Evolutionary conservation across 2,113 vertebrate species (phyloP), one percentile per base, ranked within the genome.

Genomic region (Stegostoma tigrinum): DNA sequence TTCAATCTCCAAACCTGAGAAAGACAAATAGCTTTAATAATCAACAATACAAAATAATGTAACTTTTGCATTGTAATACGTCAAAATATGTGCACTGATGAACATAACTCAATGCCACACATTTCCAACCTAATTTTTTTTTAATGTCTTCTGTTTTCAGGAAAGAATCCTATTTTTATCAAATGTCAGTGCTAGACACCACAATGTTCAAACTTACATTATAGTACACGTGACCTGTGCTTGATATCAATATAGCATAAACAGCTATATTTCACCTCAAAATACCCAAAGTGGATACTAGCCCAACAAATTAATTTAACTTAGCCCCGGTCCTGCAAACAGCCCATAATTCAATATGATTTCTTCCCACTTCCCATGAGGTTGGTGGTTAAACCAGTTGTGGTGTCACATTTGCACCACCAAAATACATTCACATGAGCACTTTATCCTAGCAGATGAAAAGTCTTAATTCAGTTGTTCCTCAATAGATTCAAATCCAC

Each of bases 1-100:
- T 96, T 98, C 98, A 97, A 99, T 98, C 89, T 98, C 98, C 96
- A 99, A 96, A 96, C 98, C 99, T 99, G 97, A 0, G 96, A 80
- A 96, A 52, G 68, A 96, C 97, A 97, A 30, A 97, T 21, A 97
- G 96, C 78, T 64, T 30, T 34, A 12, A 30, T 68, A 70, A 94
- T 45, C 48, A 21, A 68, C n/a, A 45, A 24, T 42, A 24, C n/a
- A 70, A 72, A 72, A 95, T 95, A 70, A 3, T 95, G 30, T 23
- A 2, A 70, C 72, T 48, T 95, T 94, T 94, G 52, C 24, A 45
- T 42, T 72, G n/a, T 45, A 45, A 24, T 45, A 45, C 45, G 48
- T 89, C 52, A 90, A 27, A 90, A 6, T 61, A 90, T 61, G 61
- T 52, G 30, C 17, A 4, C 27, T 90, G 52, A 55, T 30, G 45